Conservation (phyloP, 2,797 vertebrate genomes). For the Gambelia wislizenii region DNA sequence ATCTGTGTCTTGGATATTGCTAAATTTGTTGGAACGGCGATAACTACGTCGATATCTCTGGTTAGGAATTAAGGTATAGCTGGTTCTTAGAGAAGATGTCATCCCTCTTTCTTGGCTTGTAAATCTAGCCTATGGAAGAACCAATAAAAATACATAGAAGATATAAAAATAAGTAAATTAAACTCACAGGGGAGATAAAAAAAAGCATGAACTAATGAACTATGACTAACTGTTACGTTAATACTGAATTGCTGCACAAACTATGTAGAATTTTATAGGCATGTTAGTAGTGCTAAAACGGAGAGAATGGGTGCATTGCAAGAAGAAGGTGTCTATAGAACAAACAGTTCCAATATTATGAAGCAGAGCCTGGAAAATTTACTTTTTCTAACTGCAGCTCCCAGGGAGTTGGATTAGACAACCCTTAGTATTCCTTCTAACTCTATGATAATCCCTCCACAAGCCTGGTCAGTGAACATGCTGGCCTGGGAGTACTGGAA, state of each 20-base stretch:
- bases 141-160: not conserved
- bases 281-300: not conserved
- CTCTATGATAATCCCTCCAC: too few relatives aligned
- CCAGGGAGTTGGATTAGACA: too few relatives aligned
- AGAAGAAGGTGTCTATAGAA: too few relatives aligned
- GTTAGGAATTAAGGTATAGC: slow-evolving; percentile 51
- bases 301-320: too few relatives aligned
- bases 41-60: slow-evolving; percentile 62
- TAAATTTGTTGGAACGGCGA: slow-evolving; percentile 38
- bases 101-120: slow-evolving; percentile 45
- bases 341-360: too few relatives aligned
- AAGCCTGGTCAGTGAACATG: too few relatives aligned
- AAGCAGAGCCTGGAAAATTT: too few relatives aligned
- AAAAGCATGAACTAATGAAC: not conserved
- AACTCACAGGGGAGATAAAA: not conserved
- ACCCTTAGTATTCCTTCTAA: too few relatives aligned
- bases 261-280: accelerated
- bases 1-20: not conserved
- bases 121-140: slow-evolving; percentile 53
- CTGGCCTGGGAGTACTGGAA: too few relatives aligned
- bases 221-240: not conserved
- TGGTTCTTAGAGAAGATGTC: slow-evolving; percentile 58
- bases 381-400: too few relatives aligned
- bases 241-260: not conserved
- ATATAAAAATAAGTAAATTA: slow-evolving; percentile 20